Conservation (phyloP, 1,140 invertebrate genomes). For the Zaprionus kolodkinae region DNA sequence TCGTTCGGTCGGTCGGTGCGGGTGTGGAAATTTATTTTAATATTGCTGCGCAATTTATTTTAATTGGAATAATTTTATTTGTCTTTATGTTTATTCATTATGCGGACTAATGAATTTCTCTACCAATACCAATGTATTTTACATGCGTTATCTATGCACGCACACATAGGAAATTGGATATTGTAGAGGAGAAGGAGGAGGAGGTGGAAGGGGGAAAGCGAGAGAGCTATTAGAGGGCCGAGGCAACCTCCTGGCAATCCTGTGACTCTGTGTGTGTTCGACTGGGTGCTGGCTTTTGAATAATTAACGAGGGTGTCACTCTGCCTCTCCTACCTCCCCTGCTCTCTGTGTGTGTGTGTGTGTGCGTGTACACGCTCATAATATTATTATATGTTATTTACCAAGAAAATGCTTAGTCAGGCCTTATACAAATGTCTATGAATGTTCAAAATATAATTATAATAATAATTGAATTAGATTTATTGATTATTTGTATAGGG, state of each 20-base stretch:
- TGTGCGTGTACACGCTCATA: conserved; percentile 59
- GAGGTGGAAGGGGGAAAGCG: background rate
- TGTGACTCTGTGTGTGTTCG: conserved; percentile 45
- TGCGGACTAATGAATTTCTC: conserved; percentile 77
- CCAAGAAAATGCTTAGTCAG: conserved; percentile 82
- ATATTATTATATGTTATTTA: conserved; percentile 83
- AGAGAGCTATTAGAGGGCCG: conserved; percentile 39
- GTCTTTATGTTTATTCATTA: conserved; percentile 83
- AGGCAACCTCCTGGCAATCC: conserved; percentile 44
- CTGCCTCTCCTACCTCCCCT: conserved; percentile 45
- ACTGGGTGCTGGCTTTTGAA: conserved; percentile 77
- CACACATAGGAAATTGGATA: background rate
- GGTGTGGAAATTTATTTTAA: conserved; percentile 73
- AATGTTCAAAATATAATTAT: conserved; percentile 83
- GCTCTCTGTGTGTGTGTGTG: background rate
- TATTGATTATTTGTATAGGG: conserved; percentile 81
- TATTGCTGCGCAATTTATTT: conserved; percentile 83
- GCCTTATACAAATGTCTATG: conserved; percentile 83
- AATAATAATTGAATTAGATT: conserved; percentile 83
- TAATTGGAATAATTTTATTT: conserved; percentile 84
- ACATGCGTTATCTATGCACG: conserved; percentile 52
- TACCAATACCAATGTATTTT: conserved; percentile 57
- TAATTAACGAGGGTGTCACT: conserved; percentile 80
- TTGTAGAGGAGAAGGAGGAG: too few relatives aligned
- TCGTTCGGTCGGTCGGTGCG: conserved; percentile 8